phyloP scores from a whole-genome alignment of 2,113 vertebrate species.

The Tursiops truncatus region DNA sequence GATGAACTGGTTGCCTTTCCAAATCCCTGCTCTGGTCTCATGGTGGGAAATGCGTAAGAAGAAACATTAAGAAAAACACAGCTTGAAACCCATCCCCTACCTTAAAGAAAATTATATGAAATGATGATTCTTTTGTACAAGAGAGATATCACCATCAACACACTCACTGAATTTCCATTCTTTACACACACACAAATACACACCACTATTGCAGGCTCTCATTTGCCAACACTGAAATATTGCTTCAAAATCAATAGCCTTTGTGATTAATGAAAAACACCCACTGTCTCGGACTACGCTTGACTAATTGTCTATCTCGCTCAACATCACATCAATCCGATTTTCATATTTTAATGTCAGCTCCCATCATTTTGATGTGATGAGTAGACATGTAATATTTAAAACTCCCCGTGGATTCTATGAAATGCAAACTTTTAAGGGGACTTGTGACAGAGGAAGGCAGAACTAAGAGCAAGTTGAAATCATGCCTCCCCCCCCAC shows the following conservation, averaged over 20 bases:
- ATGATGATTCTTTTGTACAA: not conserved
- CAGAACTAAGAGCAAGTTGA: not conserved
- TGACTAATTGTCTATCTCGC: not conserved
- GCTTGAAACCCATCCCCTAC: not conserved
- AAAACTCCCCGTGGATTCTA: not conserved
- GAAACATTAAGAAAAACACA: no score
- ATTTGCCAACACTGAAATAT: not conserved
- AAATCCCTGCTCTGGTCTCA: not conserved
- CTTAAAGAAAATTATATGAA: no score
- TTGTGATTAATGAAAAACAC: no score
- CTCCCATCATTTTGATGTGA: not conserved
- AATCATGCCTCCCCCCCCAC: rapidly evolving
- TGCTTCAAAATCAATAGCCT: not conserved
- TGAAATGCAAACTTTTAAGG: not conserved
- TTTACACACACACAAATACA: rapidly evolving
- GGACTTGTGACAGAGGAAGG: not conserved
- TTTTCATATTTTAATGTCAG: not conserved
- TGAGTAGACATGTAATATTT: not conserved
- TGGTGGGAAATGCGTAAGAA: not conserved
- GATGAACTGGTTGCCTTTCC: not conserved
- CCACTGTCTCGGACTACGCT: rapidly evolving
- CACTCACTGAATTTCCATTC: not conserved
- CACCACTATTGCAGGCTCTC: not conserved
- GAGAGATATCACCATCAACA: no score
- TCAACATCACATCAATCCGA: not conserved